Base-by-base conservation (phyloP, 2,797 vertebrate genomes). In the Rhabdomys pumilio region DNA sequence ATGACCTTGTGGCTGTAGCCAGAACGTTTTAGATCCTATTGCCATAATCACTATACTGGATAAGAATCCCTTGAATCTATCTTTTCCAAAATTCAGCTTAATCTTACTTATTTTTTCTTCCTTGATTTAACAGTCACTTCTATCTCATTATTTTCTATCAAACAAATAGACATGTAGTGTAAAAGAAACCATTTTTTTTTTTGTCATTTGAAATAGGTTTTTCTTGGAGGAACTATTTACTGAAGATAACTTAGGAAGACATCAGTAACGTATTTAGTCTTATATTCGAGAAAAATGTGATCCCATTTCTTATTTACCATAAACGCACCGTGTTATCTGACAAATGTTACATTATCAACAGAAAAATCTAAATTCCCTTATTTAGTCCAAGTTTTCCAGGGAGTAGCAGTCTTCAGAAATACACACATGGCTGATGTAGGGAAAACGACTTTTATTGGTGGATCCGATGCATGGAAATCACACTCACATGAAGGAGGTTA, bases 141-240 rank as follows among this genome's bases (percentile, higher is more conserved):
- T 73, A 2, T 79, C 31, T 61, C 38, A 73, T 53, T 65, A 67
- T 26, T 9, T 92, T 67, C 34, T 80, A 41, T 65, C 53, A 72
- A 1, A 38, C 15, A 8, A 38, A 13, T 38, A 79, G 4, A n/a
- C 3, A 3, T 20, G 19, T 12, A 4, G 1, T 65, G 5, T 63
- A 38, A 65, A 87, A 79, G 3, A 26, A 93, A 73, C 4, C 4
- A 20, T 9, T 90, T 95, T 86, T 95, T 86, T 95, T 86, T 91
- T 87, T 86, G 76, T 13, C 47, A 83, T 83, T 80, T 59, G 8
- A 24, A 73, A 38, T 69, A 79, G 57, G 57, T 79, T 20, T 77
- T 89, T 77, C 57, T 55, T 89, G 31, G 41, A 79, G 77, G 57
- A 89, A 63, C 12, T 63, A 41, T 61, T 76, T 47, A 19, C 26